These are phyloP conservation scores for Chrysolina americana DNA, from an alignment of 2,888 invertebrate genomes.

Conservation along the genomic window DNA sequence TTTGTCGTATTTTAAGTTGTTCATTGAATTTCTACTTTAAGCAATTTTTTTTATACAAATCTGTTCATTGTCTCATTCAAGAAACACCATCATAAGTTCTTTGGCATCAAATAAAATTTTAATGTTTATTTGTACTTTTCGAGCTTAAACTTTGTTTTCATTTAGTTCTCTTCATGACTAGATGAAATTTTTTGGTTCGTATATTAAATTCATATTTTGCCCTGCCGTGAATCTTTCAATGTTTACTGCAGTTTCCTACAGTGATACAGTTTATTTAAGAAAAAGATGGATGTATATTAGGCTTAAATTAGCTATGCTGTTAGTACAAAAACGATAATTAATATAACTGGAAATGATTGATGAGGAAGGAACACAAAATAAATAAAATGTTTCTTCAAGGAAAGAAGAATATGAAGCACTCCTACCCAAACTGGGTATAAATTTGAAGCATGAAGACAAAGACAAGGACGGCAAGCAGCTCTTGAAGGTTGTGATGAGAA, in stretches of 20 bases:
- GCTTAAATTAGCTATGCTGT: too few species aligned
- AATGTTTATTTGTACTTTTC: not conserved
- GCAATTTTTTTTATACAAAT: too few species aligned
- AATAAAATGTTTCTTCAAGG: slow-evolving; percentile 69
- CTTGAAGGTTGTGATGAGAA: slow-evolving; percentile 98
- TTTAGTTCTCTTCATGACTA: slow-evolving; percentile 30
- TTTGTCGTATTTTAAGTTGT: too few species aligned
- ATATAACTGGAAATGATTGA: too few species aligned
- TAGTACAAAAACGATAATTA: too few species aligned
- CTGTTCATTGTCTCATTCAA: too few species aligned
- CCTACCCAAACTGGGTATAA: slow-evolving; percentile 91
- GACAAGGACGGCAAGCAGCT: slow-evolving; percentile 97
- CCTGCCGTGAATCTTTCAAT: slow-evolving; percentile 58
- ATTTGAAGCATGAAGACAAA: slow-evolving; percentile 93
- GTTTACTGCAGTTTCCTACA: slow-evolving; percentile 62
- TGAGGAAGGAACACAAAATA: not conserved
- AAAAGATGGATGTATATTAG: too few species aligned
- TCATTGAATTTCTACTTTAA: too few species aligned
- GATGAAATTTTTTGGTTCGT: slow-evolving; percentile 52
- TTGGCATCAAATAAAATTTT: too few species aligned
- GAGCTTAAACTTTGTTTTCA: not conserved
- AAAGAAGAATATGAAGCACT: slow-evolving; percentile 93
- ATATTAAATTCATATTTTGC: slow-evolving; percentile 63
- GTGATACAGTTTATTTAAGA: slow-evolving; percentile 56
- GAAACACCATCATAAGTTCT: too few species aligned